Base-by-base conservation (phyloP, 2,888 invertebrate species). In the Acrobasis repandana region DNA sequence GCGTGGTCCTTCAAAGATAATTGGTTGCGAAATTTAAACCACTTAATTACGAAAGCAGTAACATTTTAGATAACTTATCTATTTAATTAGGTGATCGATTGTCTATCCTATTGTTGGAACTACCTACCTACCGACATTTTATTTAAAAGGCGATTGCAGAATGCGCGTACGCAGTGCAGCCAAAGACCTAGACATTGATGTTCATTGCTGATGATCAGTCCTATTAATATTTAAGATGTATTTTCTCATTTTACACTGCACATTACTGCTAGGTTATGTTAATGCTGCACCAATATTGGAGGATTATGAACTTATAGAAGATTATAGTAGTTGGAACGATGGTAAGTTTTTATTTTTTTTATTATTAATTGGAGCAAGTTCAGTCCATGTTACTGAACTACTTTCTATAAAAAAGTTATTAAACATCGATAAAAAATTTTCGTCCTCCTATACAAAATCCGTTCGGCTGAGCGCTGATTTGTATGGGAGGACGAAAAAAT, bases 31-130 rank as follows among this genome's bases (percentile, higher is more conserved):
- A 73, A 80, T 65, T 71, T 68, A 72, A 70, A 69, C 70, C 76
- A 80, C 80, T 85, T 74, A 67, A 72, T 77, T 77, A 80, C 71
- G 74, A 79, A 82, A 83, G 74, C 73, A 74, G 65, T 68, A 63
- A 67, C 61, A 63, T 71, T 64, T 67, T 65, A 76, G 80, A 79
- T 80, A 79, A 77, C 72, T 70, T 72, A 77, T 79, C 79, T 85
- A 82, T 83, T 80, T 87, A 88, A 88, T 85, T 85, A 82, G 83
- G 83, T 75, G 82, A 85, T 82, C 72, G 79, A 79, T 80, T 74
- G 72, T 70, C 64, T 77, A 71, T 79, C 77, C 79, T 73, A 74
- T 76, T 79, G 78, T 74, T 66, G 70, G 48, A 63, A 62, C 63
- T 59, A 58, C 58, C 6, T 28, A 28, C 20, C 20, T 2, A 20